These are phyloP conservation scores for Spondyliosoma cantharus DNA, from an alignment of 2,797 vertebrate species.

Conservation along the genomic window DNA sequence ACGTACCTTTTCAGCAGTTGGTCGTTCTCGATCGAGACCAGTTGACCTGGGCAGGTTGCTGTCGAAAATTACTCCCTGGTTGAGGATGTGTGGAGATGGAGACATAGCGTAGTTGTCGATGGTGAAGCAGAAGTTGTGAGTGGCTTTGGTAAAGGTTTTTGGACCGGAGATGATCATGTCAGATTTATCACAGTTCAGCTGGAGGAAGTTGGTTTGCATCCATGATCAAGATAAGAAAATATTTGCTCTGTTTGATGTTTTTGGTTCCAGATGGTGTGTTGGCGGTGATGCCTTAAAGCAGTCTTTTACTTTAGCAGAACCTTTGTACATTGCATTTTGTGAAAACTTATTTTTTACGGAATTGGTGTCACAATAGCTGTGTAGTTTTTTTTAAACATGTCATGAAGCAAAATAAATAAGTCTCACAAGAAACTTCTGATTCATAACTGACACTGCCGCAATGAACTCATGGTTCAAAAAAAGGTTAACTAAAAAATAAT, in stretches of 20 bases:
- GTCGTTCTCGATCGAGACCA: too few species aligned
- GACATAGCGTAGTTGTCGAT: too few species aligned
- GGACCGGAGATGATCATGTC: too few species aligned
- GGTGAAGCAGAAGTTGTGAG: too few species aligned
- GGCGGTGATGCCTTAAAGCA: slow-evolving; percentile 30
- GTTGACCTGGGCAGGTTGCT: too few species aligned
- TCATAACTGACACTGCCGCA: not conserved
- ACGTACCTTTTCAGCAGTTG: too few species aligned
- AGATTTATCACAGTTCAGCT: too few species aligned
- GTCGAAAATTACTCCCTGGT: too few species aligned
- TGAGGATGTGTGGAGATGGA: too few species aligned
- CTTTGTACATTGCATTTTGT: slow-evolving; percentile 26
- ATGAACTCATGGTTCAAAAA: not conserved
- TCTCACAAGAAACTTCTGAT: not conserved
- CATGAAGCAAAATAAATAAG: not conserved
- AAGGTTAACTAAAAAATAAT: too few species aligned
- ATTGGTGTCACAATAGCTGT: slow-evolving; percentile 8
- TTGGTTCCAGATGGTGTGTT: slow-evolving; percentile 54
- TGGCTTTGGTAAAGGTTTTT: too few species aligned
- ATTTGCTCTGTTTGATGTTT: slow-evolving; percentile 4
- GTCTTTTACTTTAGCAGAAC: slow-evolving; percentile 47
- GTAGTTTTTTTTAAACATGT: not conserved
- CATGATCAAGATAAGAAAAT: not conserved
- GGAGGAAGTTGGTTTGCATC: too few species aligned
- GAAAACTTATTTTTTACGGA: slow-evolving; percentile 13